Conservation (phyloP, 2,797 vertebrate species). For the Molossus molossus region DNA sequence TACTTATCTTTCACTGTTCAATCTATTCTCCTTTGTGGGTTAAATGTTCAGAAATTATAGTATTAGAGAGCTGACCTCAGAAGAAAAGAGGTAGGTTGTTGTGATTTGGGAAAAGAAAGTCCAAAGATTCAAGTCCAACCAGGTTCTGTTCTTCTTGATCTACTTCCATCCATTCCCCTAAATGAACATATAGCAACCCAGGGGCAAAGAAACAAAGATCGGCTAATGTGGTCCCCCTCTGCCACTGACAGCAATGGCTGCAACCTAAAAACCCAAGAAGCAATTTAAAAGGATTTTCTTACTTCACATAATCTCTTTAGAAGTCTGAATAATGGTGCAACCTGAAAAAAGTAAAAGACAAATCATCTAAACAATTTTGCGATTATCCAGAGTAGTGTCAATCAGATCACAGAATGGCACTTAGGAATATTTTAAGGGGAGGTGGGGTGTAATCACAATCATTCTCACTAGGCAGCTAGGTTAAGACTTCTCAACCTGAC, state of each 20-base stretch:
- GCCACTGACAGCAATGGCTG: neutral
- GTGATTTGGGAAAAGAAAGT: conserved; percentile 36
- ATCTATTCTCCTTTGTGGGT: conserved; percentile 32
- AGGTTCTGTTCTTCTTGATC: neutral
- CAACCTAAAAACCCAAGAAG: neutral
- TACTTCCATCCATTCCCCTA: neutral
- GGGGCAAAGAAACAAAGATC: neutral
- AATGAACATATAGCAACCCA: neutral
- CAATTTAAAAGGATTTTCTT: conserved; percentile 74
- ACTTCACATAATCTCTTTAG: conserved; percentile 87
- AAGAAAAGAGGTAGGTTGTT: neutral
- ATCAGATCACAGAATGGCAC: neutral
- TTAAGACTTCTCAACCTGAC: neutral
- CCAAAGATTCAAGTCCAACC: neutral
- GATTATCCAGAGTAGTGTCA: neutral
- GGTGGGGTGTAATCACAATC: neutral
- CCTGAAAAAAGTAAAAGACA: conserved; percentile 87
- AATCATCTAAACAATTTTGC: neutral
- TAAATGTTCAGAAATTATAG: conserved; percentile 34
- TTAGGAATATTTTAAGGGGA: neutral
- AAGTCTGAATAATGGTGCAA: conserved; percentile 95
- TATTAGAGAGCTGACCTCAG: conserved; percentile 39
- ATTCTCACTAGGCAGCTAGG: neutral
- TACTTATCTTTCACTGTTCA: neutral
- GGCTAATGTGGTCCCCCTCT: neutral